Conservation (phyloP, 2,113 vertebrate genomes). For the Hassar affinis region DNA sequence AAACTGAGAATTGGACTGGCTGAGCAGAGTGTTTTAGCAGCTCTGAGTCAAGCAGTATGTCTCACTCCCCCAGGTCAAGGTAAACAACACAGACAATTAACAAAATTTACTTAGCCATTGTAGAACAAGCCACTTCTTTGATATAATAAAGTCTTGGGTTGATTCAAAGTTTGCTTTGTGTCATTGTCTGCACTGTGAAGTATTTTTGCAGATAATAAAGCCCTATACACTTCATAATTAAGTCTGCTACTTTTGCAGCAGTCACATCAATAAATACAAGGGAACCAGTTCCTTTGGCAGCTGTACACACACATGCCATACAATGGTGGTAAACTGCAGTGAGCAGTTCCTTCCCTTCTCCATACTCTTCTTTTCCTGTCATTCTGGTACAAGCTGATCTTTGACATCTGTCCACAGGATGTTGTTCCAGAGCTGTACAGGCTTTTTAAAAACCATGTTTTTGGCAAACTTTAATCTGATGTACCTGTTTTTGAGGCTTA, state of each 20-base stretch:
- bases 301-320: not conserved
- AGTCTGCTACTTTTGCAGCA: not conserved
- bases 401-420: not conserved
- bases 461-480: not conserved
- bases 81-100: conserved; percentile 45
- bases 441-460: not conserved
- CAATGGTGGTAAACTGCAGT: not conserved
- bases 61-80: conserved; percentile 85
- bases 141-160: not conserved
- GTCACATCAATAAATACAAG: not conserved
- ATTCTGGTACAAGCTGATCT: not conserved
- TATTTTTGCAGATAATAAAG: not conserved
- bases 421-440: not conserved
- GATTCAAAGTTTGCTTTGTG: not conserved
- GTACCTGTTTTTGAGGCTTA: not conserved
- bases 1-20: conserved; percentile 88
- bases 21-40: conserved; percentile 82
- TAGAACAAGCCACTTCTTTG: not conserved
- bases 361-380: not conserved
- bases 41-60: conserved; percentile 81
- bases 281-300: not conserved
- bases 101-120: not conserved
- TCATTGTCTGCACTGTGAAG: not conserved
- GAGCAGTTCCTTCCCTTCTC: not conserved
- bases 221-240: not conserved